Evolutionary conservation across 1,140 invertebrate genomes (phyloP), one percentile per base, ranked within the genome.

Genomic region (Meloidogyne chitwoodi): DNA sequence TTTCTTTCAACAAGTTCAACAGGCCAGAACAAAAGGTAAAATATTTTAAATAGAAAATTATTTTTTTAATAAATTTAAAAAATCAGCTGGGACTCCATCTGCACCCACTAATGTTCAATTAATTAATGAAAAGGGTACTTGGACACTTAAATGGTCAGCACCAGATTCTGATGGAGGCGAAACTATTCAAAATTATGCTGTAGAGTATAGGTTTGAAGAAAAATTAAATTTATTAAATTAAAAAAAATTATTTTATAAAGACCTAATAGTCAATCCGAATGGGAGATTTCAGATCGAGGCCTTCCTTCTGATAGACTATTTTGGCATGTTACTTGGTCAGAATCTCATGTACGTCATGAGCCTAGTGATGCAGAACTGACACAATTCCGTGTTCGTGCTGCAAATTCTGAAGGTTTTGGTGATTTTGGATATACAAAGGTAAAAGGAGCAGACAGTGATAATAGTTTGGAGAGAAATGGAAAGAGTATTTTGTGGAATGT

Each of bases 281-380:
- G 85, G 85, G 83, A 87, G 34, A 86, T 87, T 26, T 85, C 86
- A 14, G 85, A 86, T 73, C 24, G 84, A 63, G 84, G 84, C 3
- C 56, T 85, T 14, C 82, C 84, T 27, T 70, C 78, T 6, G 81
- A 82, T 24, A 68, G 64, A n/a, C 63, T 77, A 24, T 77, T 63
- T 38, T 79, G 78, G 78, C 77, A 76, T 41, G 75, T 77, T 22
- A 68, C 67, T 1, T 64, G 74, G 24, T 29, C 62, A n/a, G 74
- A 77, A 76, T 73, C 76, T n/a, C 74, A 77, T 48, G 26, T 41
- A 12, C 74, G 67, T n/a, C 38, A 41, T 34, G 74, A 61, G 24
- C 48, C 48, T 34, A 72, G 70, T 61, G 71, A 73, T n/a, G 41
- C 61, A 29, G 71, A 73, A 22, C 56, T 73, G 1, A 24, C 14